Conservation (phyloP, 2,113 vertebrate species). For the Eublepharis macularius region DNA sequence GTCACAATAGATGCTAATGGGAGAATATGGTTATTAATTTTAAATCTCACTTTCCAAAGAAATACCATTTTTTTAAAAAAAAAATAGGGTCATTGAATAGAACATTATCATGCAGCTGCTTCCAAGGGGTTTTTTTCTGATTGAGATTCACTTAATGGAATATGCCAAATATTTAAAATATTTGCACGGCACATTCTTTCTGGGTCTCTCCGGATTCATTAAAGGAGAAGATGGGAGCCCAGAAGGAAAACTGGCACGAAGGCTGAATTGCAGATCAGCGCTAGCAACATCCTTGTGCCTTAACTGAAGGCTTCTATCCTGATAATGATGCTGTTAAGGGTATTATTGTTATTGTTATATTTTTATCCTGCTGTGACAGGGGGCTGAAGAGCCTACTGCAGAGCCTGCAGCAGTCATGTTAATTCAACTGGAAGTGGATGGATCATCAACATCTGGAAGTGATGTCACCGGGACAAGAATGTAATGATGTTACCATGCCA, state of each 20-base stretch:
- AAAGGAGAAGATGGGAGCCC: constrained; percentile 60
- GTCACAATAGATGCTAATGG: constrained; percentile 76
- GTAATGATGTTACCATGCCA: no score
- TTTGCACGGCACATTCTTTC: constrained; percentile 53
- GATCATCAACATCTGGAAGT: not conserved
- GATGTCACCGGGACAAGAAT: not conserved
- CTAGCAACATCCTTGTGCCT: not conserved
- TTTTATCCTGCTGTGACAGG: no score
- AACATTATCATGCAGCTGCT: constrained; percentile 63
- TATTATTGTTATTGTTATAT: no score
- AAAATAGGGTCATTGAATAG: constrained; percentile 68
- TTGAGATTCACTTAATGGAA: constrained; percentile 70
- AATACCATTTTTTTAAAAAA: constrained; percentile 41
- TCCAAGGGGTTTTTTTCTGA: constrained; percentile 61
- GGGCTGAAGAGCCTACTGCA: no score
- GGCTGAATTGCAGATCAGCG: constrained; percentile 47
- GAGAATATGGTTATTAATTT: constrained; percentile 67
- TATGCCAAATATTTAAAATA: constrained; percentile 64
- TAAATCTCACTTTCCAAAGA: constrained; percentile 63
- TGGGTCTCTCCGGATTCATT: constrained; percentile 59
- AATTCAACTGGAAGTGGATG: not conserved
- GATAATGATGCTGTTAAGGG: not conserved
- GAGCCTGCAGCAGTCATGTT: no score
- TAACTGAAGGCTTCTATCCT: not conserved
- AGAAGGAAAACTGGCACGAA: constrained; percentile 31